These are phyloP conservation scores for Tupiocoris notatus DNA, from an alignment of 2,888 invertebrate genomes.

Conservation along the genomic window DNA sequence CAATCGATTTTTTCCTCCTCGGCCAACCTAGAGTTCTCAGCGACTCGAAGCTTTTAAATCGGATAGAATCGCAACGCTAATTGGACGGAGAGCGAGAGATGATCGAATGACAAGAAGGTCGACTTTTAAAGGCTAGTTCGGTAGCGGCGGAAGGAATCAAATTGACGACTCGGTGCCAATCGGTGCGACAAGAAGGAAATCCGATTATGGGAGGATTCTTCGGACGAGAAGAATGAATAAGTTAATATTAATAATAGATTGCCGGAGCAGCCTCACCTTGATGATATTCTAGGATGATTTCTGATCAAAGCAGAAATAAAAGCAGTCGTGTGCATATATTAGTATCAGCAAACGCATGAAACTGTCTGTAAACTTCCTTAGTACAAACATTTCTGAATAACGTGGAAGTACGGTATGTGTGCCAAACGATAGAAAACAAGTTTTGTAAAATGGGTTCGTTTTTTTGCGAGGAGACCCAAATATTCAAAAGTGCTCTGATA, in stretches of 20 bases:
- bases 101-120: conserved; percentile 1
- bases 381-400: too few species aligned
- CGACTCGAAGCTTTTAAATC: conserved; percentile 4
- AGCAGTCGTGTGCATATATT: too few species aligned
- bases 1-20: conserved; percentile 22
- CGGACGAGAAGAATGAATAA: not conserved
- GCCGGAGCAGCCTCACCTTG: not conserved
- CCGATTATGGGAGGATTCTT: not conserved
- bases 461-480: too few species aligned
- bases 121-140: not conserved
- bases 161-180: not conserved
- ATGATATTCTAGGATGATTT: not conserved
- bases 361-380: too few species aligned
- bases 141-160: conserved; percentile 17
- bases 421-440: too few species aligned
- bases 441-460: too few species aligned
- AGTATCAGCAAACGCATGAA: too few species aligned
- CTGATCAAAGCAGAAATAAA: too few species aligned
- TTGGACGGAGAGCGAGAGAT: conserved; percentile 22
- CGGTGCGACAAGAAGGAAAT: not conserved
- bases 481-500: too few species aligned
- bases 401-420: too few species aligned
- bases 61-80: conserved; percentile 5
- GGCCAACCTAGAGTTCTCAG: not conserved
- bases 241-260: too few species aligned